phyloP scores from a whole-genome alignment of 1,140 invertebrate species.

The Danaus plexippus region DNA sequence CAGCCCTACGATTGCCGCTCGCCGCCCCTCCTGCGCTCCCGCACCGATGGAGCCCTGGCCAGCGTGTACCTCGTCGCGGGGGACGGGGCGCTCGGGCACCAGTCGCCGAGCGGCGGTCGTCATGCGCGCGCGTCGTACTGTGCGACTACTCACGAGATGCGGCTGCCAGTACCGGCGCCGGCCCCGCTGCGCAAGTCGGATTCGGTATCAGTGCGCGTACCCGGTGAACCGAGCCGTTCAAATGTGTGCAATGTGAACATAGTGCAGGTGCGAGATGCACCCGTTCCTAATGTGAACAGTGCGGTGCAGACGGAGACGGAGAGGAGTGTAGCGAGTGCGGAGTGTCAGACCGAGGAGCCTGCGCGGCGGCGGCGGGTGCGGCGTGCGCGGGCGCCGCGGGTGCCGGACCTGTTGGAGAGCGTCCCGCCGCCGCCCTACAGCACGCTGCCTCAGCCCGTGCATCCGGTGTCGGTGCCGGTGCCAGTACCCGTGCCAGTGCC shows the following conservation, averaged over 20 bases:
- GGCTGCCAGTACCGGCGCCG: conserved; percentile 67
- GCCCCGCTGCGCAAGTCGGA: conserved; percentile 55
- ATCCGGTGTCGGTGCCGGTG: conserved; percentile 27
- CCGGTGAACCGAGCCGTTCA: conserved; percentile 50
- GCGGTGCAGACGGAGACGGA: conserved; percentile 57
- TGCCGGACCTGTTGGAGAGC: conserved; percentile 43
- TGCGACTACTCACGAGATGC: conserved; percentile 58
- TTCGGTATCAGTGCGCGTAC: conserved; percentile 61
- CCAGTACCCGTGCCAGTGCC: conserved; percentile 35
- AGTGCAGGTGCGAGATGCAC: conserved; percentile 58
- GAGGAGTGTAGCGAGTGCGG: conserved; percentile 57
- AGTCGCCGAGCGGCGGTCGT: conserved; percentile 63
- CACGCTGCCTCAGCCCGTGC: conserved; percentile 55
- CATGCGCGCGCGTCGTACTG: conserved; percentile 64
- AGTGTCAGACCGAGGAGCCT: conserved; percentile 66
- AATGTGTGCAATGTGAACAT: conserved; percentile 64
- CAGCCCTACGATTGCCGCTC: conserved; percentile 70
- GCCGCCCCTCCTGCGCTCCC: conserved; percentile 55
- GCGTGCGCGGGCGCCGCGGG: conserved; percentile 40
- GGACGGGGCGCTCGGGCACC: conserved; percentile 33
- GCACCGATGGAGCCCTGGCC: conserved; percentile 52
- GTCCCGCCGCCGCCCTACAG: conserved; percentile 67
- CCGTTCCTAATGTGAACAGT: conserved; percentile 54
- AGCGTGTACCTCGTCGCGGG: conserved; percentile 26
- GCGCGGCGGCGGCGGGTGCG: conserved; percentile 44